Base-by-base conservation (phyloP, 2,888 invertebrate species). In the Ophion costatus region DNA sequence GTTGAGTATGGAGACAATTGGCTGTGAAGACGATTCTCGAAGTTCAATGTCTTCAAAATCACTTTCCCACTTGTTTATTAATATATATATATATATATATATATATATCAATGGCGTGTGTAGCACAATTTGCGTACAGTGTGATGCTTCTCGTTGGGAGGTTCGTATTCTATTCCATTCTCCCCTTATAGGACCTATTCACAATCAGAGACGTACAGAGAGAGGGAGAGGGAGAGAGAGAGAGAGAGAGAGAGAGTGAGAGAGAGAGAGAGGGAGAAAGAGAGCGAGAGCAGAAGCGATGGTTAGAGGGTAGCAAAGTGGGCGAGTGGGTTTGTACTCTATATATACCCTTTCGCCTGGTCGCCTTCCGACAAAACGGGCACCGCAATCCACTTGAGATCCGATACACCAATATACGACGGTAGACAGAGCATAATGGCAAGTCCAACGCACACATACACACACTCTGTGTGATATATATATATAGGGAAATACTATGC, bases 381-480 rank as follows among this genome's bases (percentile, higher is more conserved):
- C 88, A 51, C 51, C 51, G 51, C 86, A 89, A 90, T 89, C 91
- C 91, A 91, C 92, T 92, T 91, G 90, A 90, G 90, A 92, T 71
- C 85, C 88, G 45, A 78, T 73, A 67, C 73, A 77, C 80, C 75
- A 79, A 79, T 76, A 84, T 87, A 80, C 83, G 77, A 84, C 85
- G 87, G 85, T 85, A 86, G 84, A 71, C 63, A 38, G 71, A 71
- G 17, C 69, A 71, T 71, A 64, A 64, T 71, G 64, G 45, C 38
- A 29, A 38, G 80, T n/a, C 29, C 22, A 77, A 76, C 33, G 69
- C 86, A 81, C 80, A 80, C 80, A 57, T 56, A 57, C 64, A 70
- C 71, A 80, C 80, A 86, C 84, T 83, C 76, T 59, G 33, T 5
- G 51, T 17, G 4, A 0, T 2, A 51, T 17, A 51, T n/a, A n/a